Percentiles rank a stretch among this genome's conserved stretches.
Evolutionary conservation across 1,140 invertebrate species (phyloP).

Genomic region (Epicauta chinensis): DNA sequence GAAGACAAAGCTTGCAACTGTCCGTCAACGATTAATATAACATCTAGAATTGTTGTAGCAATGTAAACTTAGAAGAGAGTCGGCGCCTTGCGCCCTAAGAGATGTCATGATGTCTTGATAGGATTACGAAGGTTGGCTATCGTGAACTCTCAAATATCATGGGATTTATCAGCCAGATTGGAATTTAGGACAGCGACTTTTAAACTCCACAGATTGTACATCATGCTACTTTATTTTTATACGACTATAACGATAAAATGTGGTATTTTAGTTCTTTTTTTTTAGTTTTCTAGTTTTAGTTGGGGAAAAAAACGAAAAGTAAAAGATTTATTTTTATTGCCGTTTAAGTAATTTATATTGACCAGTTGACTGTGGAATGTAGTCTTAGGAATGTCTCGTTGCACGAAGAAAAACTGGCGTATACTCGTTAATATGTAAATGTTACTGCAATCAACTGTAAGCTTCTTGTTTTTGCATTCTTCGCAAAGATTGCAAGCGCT

Average conservation of each 20-base stretch:
- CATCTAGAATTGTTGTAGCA: neutral
- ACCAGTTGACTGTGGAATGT: no score
- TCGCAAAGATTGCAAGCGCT: no score
- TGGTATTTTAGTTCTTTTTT: constrained; percentile 4
- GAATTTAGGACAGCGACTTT: constrained; percentile 20
- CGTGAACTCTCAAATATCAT: constrained; percentile 19
- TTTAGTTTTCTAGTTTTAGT: no score
- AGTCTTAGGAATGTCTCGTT: no score
- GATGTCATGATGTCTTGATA: constrained; percentile 19
- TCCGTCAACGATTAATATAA: neutral
- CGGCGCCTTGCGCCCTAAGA: constrained; percentile 13
- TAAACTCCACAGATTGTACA: constrained; percentile 18
- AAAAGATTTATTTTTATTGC: no score
- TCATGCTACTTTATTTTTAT: constrained; percentile 17
- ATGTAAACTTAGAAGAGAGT: constrained; percentile 5
- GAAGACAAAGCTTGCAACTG: no score
- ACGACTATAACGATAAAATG: constrained; percentile 18
- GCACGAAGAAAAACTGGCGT: no score
- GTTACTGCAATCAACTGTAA: no score
- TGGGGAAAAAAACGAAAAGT: no score
- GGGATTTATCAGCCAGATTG: constrained; percentile 21
- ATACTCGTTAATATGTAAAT: no score
- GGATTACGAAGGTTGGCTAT: constrained; percentile 19
- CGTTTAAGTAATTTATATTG: no score
- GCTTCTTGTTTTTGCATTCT: no score